Base-by-base conservation (phyloP, 2,113 vertebrate genomes). In the Dromas ardeola region DNA sequence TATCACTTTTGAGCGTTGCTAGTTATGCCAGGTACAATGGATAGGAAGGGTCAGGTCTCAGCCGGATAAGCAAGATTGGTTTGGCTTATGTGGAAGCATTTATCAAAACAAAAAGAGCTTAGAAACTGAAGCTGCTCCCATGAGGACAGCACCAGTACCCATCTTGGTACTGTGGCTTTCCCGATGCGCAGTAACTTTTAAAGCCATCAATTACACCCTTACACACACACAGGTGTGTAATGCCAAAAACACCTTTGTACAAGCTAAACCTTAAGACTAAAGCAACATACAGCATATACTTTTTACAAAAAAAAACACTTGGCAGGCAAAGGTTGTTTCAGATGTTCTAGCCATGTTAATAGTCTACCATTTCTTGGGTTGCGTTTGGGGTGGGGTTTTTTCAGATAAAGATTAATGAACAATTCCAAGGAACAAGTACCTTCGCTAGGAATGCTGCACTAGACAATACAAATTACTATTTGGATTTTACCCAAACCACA, bases 1-100 rank as follows among this genome's bases (percentile, higher is more conserved):
- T 34, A 5, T 34, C 63, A 2, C 49, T 13, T 2, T 0, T 7
- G 14, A 84, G 81, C 52, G 9, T 0, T 9, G 49, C 7, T 4
- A 62, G 58, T 15, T 26, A 1, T 4, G 27, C 42, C 72, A 27
- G 49, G 65, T 26, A 16, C 23, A 8, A 10, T 0, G 29, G 43
- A 15, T 1, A 2, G 45, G 56, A 40, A 62, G 61, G 66, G 50
- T 10, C 20, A 11, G 23, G 29, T 43, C 92, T n/a, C 5, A 0
- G 32, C 47, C 42, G 47, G 27, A 15, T 62, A 15, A 50, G 38
- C 82, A 10, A 49, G 18, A 45, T 7, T 12, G 32, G 2, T 55
- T 15, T 38, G 34, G 40, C 34, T 79, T 22, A 27, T 0, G 2
- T 10, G 65, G 70, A 50, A 55, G 9, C 53, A 17, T 38, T 85